phyloP scores from a whole-genome alignment of 2,797 vertebrate species.

The Morus bassanus region DNA sequence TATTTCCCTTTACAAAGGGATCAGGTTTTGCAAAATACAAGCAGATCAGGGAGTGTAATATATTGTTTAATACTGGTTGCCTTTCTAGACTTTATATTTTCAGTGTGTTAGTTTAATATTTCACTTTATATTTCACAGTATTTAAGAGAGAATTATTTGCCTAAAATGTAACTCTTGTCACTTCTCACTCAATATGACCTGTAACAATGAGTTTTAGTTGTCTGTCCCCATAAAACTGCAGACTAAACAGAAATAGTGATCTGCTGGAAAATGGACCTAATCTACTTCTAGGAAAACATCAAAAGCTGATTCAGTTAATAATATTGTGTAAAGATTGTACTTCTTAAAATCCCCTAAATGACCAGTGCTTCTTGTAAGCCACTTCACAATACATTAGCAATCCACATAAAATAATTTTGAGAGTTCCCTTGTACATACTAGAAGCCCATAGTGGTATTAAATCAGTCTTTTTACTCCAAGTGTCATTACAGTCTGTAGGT shows the following conservation, averaged over 20 bases:
- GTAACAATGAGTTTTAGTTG: neutral
- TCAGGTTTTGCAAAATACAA: neutral
- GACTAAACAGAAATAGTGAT: neutral
- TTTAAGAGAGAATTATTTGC: neutral
- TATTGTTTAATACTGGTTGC: neutral
- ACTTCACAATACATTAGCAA: neutral
- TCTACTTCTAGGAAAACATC: conserved; percentile 38
- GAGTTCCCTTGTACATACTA: conserved; percentile 20
- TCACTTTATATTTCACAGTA: neutral
- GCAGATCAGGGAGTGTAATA: neutral
- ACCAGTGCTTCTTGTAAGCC: neutral
- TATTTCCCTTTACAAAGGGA: neutral
- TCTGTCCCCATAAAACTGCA: neutral
- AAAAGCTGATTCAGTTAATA: conserved; percentile 33
- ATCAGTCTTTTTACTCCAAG: conserved; percentile 31
- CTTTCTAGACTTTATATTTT: neutral
- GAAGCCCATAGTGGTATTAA: conserved; percentile 26
- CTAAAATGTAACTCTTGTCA: neutral
- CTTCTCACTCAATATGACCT: neutral
- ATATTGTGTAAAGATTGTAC: neutral
- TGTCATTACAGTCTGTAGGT: neutral
- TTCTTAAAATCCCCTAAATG: conserved; percentile 26
- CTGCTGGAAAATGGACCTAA: neutral
- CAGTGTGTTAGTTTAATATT: neutral
- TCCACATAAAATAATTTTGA: conserved; percentile 53